These are phyloP conservation scores for Platysternon megacephalum DNA, from an alignment of 2,113 vertebrate genomes.

Conservation along the genomic window DNA sequence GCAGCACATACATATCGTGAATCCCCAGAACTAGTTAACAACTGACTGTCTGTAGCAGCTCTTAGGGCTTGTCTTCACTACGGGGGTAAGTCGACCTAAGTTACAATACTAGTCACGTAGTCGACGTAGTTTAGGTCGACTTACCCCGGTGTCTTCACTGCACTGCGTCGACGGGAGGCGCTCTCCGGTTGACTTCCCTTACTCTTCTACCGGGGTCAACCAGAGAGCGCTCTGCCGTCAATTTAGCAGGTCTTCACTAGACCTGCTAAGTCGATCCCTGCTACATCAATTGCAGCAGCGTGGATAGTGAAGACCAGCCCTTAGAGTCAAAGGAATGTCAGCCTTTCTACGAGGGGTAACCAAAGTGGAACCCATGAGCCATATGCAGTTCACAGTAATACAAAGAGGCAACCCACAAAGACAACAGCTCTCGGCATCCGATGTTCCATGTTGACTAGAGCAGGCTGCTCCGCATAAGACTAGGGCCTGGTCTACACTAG, in stretches of 20 bases:
- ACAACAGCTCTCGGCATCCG: background rate
- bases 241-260: no score
- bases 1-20: background rate
- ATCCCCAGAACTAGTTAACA: background rate
- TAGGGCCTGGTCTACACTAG: background rate
- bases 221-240: no score
- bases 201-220: no score
- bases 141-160: no score
- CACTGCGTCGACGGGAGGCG: no score
- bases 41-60: background rate
- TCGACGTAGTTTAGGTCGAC: no score
- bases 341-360: background rate
- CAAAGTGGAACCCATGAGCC: background rate
- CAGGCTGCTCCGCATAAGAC: background rate
- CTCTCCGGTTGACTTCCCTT: no score
- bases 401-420: background rate
- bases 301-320: background rate
- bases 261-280: no score
- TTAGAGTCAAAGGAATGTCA: background rate
- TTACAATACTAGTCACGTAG: no score
- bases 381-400: background rate
- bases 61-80: no score
- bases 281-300: no score
- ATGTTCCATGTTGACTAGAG: background rate
- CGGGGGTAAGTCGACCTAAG: no score